phyloP scores from a whole-genome alignment of 2,888 invertebrate genomes.

The Melieria crassipennis region DNA sequence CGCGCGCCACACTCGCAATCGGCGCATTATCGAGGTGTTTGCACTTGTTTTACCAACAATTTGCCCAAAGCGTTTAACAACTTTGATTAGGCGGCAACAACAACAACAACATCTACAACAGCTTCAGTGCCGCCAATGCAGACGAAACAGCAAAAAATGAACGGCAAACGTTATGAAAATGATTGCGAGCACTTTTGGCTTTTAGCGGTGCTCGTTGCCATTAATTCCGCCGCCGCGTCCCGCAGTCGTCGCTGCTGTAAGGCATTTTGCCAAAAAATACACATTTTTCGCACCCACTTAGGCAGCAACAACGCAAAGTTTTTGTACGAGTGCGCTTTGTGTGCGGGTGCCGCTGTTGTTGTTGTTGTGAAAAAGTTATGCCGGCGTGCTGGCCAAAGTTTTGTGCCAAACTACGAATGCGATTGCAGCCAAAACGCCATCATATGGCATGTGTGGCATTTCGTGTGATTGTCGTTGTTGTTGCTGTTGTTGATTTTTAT shows the following conservation, averaged over 20 bases:
- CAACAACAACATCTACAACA: conserved; percentile 23
- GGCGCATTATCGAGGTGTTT: conserved; percentile 53
- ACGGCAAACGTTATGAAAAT: neutral
- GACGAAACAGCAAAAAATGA: conserved; percentile 15
- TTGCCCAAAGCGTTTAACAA: conserved; percentile 40
- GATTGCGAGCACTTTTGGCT: neutral
- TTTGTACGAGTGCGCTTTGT: neutral
- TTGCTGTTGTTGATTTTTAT: neutral
- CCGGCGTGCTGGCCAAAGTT: conserved; percentile 7
- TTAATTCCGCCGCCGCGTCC: neutral
- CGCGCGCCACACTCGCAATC: conserved; percentile 5
- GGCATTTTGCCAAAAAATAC: conserved; percentile 4
- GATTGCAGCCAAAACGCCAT: neutral
- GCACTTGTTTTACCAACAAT: conserved; percentile 62
- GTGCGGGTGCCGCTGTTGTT: no score
- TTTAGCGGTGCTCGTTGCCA: neutral
- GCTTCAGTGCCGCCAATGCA: conserved; percentile 30
- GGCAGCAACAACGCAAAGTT: conserved; percentile 7
- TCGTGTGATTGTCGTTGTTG: neutral
- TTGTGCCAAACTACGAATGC: conserved; percentile 6
- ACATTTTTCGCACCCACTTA: conserved; percentile 20
- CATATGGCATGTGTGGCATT: no score
- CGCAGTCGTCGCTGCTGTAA: neutral
- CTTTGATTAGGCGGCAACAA: neutral
- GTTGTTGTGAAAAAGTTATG: neutral